Evolutionary conservation across 2,797 vertebrate genomes (phyloP).

Genomic region (Gobionotothen gibberifrons): DNA sequence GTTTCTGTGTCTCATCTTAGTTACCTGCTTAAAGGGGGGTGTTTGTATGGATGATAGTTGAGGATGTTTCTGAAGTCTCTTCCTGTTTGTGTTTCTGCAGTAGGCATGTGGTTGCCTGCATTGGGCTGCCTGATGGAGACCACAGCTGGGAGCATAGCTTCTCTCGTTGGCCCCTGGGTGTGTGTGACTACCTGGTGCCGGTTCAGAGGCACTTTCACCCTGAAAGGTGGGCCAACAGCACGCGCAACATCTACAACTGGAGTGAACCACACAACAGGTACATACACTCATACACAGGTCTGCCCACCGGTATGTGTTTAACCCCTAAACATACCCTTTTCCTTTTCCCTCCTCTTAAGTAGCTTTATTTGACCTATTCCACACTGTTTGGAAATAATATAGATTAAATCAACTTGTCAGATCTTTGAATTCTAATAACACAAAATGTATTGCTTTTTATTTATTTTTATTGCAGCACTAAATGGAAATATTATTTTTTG

Average conservation of each 20-base stretch:
- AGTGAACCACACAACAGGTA: slow-evolving; percentile 87
- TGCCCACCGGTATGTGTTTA: neutral
- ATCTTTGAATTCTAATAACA: too few relatives aligned
- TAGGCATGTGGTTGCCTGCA: slow-evolving; percentile 92
- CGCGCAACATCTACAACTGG: slow-evolving; percentile 93
- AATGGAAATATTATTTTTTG: neutral
- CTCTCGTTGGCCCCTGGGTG: slow-evolving; percentile 92
- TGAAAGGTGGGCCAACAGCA: slow-evolving; percentile 87
- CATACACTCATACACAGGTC: slow-evolving; percentile 1
- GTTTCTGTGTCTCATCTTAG: slow-evolving; percentile 1
- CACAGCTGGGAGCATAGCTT: slow-evolving; percentile 90
- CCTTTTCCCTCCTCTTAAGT: neutral
- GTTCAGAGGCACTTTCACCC: slow-evolving; percentile 86
- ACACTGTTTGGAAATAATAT: neutral
- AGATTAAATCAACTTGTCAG: too few relatives aligned
- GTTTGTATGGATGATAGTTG: neutral
- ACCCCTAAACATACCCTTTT: neutral
- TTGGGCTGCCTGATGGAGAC: slow-evolving; percentile 94
- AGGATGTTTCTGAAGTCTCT: slow-evolving; percentile 5
- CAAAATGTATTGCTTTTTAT: too few relatives aligned
- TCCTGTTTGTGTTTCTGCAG: slow-evolving; percentile 74
- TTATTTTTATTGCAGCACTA: too few relatives aligned
- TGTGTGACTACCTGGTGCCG: slow-evolving; percentile 92
- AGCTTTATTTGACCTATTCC: neutral
- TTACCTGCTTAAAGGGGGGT: slow-evolving; percentile 7